Base-by-base conservation (phyloP, 2,888 invertebrate genomes). In the Melanostoma scalare region DNA sequence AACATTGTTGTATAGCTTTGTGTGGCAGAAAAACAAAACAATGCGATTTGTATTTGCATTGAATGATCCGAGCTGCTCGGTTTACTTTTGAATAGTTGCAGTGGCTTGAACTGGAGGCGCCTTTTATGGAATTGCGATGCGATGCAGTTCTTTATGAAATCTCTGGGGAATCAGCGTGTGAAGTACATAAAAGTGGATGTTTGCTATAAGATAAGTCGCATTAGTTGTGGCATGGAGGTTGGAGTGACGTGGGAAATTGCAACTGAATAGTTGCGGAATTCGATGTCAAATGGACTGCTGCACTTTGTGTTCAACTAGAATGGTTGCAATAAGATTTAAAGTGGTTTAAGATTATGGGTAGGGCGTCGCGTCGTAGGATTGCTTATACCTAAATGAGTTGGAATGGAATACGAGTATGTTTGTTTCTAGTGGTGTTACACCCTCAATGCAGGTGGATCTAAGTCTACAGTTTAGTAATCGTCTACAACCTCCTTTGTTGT, bases 121-220 rank as follows among this genome's bases (percentile, higher is more conserved):
- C 61, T 65, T 77, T 50, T 71, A 63, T 55, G 56, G 77, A 56
- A 60, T 42, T 38, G 69, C 42, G n/a, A 36, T 69, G 9, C 46
- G 61, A 48, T 20, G 20, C 20, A 20, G 20, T 20, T 69, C 40
- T 44, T 71, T 69, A 44, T 69, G 42, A 61, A 46, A 44, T 55
- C 48, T 58, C 58, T 40, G 67, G 44, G 60, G 46, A 61, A 53
- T 50, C 35, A 40, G 6, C 35, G 60, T 55, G 46, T 69, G 46
- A 68, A 56, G 35, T 40, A 38, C 50, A 69, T 35, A 20, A 30
- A 48, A 42, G 30, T 48, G n/a, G 31, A 56, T 67, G 67, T 61
- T 61, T 20, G 9, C 5, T 20, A 33, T 20, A 61, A 35, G 20
- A 61, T 46, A 20, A 35, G 46, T 44, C 20, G 3, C 0, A 42